Conservation (phyloP, 2,888 invertebrate species). For the Agonopterix heracliana region DNA sequence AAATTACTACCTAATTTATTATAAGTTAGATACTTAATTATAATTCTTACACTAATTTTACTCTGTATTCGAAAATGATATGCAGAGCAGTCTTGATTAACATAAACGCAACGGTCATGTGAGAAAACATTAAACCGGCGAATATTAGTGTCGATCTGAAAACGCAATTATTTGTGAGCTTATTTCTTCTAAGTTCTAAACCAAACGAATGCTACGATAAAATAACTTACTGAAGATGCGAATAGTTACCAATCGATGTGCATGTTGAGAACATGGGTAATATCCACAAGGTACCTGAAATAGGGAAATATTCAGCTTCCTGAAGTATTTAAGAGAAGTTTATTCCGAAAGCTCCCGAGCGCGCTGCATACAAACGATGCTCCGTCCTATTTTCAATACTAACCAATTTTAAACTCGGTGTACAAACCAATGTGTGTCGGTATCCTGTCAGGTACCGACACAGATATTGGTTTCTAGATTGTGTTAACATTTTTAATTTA, state of each 20-base stretch:
- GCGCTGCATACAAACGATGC: no score
- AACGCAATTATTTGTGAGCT: slow-evolving; percentile 3
- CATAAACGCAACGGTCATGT: slow-evolving; percentile 45
- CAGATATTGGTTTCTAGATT: no score
- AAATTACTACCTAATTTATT: no score
- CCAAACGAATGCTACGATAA: not conserved
- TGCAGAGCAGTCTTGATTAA: slow-evolving; percentile 57
- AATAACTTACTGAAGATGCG: slow-evolving; percentile 50
- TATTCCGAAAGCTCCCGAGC: no score
- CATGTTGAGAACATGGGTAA: slow-evolving; percentile 65
- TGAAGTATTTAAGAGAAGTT: no score
- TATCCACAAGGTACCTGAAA: slow-evolving; percentile 56
- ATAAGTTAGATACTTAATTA: no score
- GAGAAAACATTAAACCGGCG: slow-evolving; percentile 51
- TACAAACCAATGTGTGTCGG: no score
- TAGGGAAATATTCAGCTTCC: not conserved
- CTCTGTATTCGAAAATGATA: slow-evolving; percentile 61
- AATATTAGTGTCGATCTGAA: slow-evolving; percentile 51
- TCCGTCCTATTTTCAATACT: no score
- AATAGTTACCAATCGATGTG: slow-evolving; percentile 38
- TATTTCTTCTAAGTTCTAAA: not conserved
- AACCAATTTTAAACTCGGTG: no score
- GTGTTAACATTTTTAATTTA: no score
- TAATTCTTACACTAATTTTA: slow-evolving; percentile 57
- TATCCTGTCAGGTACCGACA: no score